Evolutionary conservation across 2,888 invertebrate species (phyloP).

Genomic region (Elegia similella): DNA sequence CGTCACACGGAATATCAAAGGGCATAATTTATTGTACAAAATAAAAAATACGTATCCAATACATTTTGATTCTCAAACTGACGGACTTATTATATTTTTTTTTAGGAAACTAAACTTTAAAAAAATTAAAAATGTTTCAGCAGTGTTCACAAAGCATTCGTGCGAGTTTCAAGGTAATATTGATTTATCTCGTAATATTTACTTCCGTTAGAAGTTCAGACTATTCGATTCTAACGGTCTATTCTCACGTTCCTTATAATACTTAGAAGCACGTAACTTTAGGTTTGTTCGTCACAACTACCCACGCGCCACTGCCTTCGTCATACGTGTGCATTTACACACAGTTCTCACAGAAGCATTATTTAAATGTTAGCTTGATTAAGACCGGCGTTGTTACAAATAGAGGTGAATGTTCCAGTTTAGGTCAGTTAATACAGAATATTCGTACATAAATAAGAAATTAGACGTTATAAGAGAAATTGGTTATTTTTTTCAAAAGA

Average conservation of each 20-base stretch:
- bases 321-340: conserved; percentile 39
- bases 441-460: conserved; percentile 52
- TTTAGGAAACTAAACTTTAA: no score
- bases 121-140: not conserved
- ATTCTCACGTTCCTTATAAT: not conserved
- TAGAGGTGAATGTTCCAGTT: conserved; percentile 21
- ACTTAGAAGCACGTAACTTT: not conserved
- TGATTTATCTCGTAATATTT: not conserved
- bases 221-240: not conserved
- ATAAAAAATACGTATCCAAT: no score
- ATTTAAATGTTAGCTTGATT: conserved; percentile 7
- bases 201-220: not conserved
- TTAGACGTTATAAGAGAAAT: conserved; percentile 16
- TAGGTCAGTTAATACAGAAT: conserved; percentile 36
- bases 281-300: conserved; percentile 39
- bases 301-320: conserved; percentile 43
- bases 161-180: not conserved
- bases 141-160: not conserved
- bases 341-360: conserved; percentile 18
- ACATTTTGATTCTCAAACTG: no score
- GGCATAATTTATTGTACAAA: no score
- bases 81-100: no score
- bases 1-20: no score
- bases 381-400: not conserved
- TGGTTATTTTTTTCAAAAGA: conserved; percentile 20